phyloP scores from a whole-genome alignment of 2,888 invertebrate species.

The Leptinotarsa peninsularis region DNA sequence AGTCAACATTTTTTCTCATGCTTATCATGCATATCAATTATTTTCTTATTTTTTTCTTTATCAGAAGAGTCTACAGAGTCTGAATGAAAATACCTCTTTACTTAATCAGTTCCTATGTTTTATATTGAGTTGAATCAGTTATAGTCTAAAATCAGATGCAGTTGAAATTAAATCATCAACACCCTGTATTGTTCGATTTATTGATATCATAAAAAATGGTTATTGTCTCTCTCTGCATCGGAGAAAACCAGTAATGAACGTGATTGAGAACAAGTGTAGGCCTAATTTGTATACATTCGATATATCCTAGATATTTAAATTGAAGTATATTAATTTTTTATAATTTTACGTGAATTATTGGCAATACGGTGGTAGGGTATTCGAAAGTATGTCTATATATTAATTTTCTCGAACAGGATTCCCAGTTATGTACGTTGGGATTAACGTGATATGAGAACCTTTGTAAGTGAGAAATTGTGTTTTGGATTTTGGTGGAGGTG shows the following conservation, averaged over 20 bases:
- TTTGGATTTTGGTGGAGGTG: conserved; percentile 3
- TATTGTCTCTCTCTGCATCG: not conserved
- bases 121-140: too few relatives aligned
- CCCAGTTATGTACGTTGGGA: conserved; percentile 5
- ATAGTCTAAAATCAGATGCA: too few relatives aligned
- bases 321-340: conserved; percentile 28
- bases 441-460: conserved; percentile 21
- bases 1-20: too few relatives aligned
- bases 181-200: not conserved
- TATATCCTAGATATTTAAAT: conserved; percentile 39
- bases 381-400: conserved; percentile 33
- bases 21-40: too few relatives aligned
- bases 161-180: not conserved
- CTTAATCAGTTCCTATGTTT: too few relatives aligned
- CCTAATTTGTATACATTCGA: conserved; percentile 18
- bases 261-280: conserved; percentile 27
- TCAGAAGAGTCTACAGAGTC: too few relatives aligned
- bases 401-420: conserved; percentile 14
- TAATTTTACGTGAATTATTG: conserved; percentile 24
- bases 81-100: too few relatives aligned
- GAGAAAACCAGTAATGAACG: conserved; percentile 11
- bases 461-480: conserved; percentile 17
- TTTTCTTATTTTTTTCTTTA: too few relatives aligned
- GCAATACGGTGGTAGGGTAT: conserved; percentile 30
- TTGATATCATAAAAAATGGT: not conserved